phyloP scores from a whole-genome alignment of 2,113 vertebrate genomes.

The Epinephelus cyanopodus region DNA sequence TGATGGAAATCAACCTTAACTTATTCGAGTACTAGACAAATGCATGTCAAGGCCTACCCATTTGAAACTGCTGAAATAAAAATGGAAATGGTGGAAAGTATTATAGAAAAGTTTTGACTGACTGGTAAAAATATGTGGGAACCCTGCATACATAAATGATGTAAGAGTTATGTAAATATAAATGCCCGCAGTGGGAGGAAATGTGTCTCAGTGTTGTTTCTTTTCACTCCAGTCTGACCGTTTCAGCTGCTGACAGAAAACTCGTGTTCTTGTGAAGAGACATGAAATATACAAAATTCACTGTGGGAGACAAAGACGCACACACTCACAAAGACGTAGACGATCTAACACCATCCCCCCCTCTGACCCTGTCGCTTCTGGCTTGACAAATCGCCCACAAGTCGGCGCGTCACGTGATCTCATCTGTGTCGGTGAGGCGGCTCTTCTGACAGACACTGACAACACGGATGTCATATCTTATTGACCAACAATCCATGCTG shows the following conservation, averaged over 20 bases:
- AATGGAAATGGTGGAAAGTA: no score
- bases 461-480: slow-evolving; percentile 62
- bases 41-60: no score
- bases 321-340: not conserved
- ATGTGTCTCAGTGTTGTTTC: not conserved
- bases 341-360: slow-evolving; percentile 1
- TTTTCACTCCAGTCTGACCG: not conserved
- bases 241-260: slow-evolving; percentile 33
- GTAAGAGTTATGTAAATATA: not conserved
- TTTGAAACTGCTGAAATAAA: no score
- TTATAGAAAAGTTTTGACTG: no score
- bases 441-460: slow-evolving; percentile 55
- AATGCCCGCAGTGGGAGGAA: not conserved
- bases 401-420: slow-evolving; percentile 57
- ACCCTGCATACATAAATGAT: no score
- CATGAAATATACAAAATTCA: slow-evolving; percentile 31
- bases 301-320: not conserved
- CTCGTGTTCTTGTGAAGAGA: slow-evolving; percentile 22
- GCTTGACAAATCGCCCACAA: slow-evolving; percentile 58
- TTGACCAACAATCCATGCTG: slow-evolving; percentile 54
- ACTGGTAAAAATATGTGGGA: no score
- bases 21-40: no score
- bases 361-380: slow-evolving; percentile 55
- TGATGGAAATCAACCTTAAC: no score
- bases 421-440: slow-evolving; percentile 23